These are phyloP conservation scores for Nycteola revayana DNA, from an alignment of 2,888 invertebrate species.

Conservation along the genomic window DNA sequence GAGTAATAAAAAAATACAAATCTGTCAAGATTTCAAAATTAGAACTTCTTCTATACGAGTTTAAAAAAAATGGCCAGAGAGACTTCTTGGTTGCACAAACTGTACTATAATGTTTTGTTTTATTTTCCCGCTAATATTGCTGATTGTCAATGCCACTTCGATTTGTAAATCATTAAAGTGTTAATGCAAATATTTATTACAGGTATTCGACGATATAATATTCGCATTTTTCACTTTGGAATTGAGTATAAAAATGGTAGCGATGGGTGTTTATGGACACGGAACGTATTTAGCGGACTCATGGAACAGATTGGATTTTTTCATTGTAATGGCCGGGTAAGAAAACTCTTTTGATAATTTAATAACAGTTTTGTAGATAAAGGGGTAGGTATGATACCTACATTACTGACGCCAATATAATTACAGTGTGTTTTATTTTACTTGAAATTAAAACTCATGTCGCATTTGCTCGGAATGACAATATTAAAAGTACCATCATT, in stretches of 20 bases:
- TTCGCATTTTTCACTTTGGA: conserved; percentile 99
- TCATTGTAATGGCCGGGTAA: conserved; percentile 98
- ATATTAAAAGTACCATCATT: too few species aligned
- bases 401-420: too few species aligned
- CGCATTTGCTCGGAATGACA: too few species aligned
- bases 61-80: conserved; percentile 12
- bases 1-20: too few species aligned
- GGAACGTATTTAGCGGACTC: conserved; percentile 98
- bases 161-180: conserved; percentile 2
- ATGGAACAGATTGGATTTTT: conserved; percentile 99
- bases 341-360: too few species aligned
- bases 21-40: too few species aligned
- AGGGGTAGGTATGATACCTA: too few species aligned
- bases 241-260: conserved; percentile 99
- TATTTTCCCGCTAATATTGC: conserved; percentile 17
- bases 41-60: too few species aligned
- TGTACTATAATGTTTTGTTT: conserved; percentile 22
- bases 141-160: conserved; percentile 17
- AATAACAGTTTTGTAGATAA: too few species aligned
- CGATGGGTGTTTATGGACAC: conserved; percentile 97
- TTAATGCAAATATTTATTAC: conserved; percentile 38
- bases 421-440: too few species aligned
- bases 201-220: conserved; percentile 99
- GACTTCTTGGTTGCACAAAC: background rate
- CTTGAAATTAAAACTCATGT: too few species aligned